These are phyloP conservation scores for Parascotia fuliginaria DNA, from an alignment of 2,888 invertebrate genomes.

Conservation along the genomic window DNA sequence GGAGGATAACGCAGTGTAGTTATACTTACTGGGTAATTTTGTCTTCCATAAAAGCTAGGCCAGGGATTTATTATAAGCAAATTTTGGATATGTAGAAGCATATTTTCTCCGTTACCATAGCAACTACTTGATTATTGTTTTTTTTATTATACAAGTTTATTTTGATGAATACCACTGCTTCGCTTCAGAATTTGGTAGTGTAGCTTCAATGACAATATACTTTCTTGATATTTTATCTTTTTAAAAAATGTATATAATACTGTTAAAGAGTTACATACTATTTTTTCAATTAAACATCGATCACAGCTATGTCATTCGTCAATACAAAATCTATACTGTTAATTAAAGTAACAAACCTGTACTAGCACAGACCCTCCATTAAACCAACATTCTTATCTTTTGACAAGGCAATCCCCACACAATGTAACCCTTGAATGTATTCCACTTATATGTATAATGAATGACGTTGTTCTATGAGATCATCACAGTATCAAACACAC, in stretches of 20 bases:
- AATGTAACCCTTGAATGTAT: neutral
- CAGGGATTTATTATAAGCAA: conserved; percentile 20
- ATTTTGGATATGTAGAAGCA: conserved; percentile 7
- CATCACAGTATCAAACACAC: conserved; percentile 66
- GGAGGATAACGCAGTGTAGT: neutral
- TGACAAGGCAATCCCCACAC: neutral
- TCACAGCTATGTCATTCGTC: too few relatives aligned
- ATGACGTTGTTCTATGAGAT: conserved; percentile 4
- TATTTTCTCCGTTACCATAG: conserved; percentile 29
- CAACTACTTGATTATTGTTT: conserved; percentile 20
- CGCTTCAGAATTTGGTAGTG: too few relatives aligned
- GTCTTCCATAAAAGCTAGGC: conserved; percentile 23
- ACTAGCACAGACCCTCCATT: too few relatives aligned
- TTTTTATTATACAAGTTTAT: neutral
- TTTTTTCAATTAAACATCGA: too few relatives aligned
- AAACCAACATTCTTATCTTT: neutral
- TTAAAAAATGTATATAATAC: too few relatives aligned
- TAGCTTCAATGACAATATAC: too few relatives aligned
- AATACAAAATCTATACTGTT: too few relatives aligned
- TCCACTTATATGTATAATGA: neutral
- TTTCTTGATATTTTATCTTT: too few relatives aligned
- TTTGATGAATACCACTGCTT: neutral
- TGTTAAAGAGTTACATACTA: too few relatives aligned
- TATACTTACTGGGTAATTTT: neutral
- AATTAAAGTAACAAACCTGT: too few relatives aligned